Percentiles rank a stretch among this genome's conserved stretches.
Conservation (phyloP, 2,888 invertebrate genomes). For the Mechanitis messenoides region DNA sequence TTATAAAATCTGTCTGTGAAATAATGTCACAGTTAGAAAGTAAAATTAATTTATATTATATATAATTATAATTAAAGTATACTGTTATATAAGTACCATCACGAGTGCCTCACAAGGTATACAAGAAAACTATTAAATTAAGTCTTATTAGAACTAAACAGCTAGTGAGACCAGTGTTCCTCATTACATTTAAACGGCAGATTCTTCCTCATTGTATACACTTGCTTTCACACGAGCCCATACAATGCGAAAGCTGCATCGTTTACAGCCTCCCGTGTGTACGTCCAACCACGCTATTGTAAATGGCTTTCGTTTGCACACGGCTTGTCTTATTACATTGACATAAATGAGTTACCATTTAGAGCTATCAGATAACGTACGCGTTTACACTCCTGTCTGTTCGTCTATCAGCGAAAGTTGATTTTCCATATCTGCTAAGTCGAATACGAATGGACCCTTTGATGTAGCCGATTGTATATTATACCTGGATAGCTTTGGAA, state of each 20-base stretch:
- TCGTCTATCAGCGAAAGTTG: slow-evolving; percentile 36
- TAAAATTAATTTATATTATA: no score
- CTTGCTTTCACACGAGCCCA: slow-evolving; percentile 13
- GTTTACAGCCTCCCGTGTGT: slow-evolving; percentile 9
- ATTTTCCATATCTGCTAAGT: slow-evolving; percentile 31
- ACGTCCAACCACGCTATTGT: slow-evolving; percentile 23
- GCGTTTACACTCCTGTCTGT: slow-evolving; percentile 28
- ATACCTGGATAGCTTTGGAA: not conserved
- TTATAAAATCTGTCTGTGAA: not conserved
- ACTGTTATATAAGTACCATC: no score
- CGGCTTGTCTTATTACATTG: slow-evolving; percentile 23
- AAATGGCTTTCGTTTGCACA: slow-evolving; percentile 26
- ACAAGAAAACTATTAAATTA: no score
- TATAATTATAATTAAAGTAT: no score
- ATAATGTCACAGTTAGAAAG: no score
- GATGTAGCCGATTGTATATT: slow-evolving; percentile 4
- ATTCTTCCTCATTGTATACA: slow-evolving; percentile 9
- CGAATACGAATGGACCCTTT: slow-evolving; percentile 22
- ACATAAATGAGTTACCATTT: slow-evolving; percentile 25
- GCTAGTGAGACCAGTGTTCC: not conserved
- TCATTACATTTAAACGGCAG: not conserved
- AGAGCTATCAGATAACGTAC: slow-evolving; percentile 30
- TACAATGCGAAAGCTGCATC: slow-evolving; percentile 13
- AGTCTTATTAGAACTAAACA: no score
- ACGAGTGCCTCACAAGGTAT: no score